Conservation (phyloP, 2,113 vertebrate genomes). For the Nycticebus coucang region DNA sequence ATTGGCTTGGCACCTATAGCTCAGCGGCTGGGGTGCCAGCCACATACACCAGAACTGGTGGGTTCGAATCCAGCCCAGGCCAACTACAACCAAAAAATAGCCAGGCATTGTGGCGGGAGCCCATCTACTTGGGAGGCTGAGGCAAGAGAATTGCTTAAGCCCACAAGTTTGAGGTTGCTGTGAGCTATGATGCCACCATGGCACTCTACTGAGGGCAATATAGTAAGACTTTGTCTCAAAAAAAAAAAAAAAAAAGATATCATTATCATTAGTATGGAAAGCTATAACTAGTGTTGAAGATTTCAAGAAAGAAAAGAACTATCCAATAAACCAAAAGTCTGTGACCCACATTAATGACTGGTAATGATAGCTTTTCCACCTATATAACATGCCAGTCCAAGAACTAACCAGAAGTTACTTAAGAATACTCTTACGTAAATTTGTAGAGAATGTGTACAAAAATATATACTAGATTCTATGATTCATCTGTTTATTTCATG, state of each 20-base stretch:
- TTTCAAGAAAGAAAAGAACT: slow-evolving; percentile 57
- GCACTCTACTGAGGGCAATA: no score
- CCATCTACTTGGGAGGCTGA: no score
- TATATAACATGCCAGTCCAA: slow-evolving; percentile 79
- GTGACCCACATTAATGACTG: slow-evolving; percentile 81
- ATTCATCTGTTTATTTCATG: neutral
- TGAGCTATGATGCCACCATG: no score
- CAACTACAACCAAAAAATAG: no score
- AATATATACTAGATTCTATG: neutral
- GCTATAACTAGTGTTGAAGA: neutral
- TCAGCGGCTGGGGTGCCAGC: no score
- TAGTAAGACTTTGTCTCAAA: no score
- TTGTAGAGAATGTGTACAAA: slow-evolving; percentile 31
- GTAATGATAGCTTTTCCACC: slow-evolving; percentile 83
- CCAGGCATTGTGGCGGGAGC: no score
- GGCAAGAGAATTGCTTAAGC: no score
- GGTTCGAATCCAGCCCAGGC: no score
- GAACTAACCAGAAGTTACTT: slow-evolving; percentile 88
- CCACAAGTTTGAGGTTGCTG: no score
- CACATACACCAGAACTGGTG: no score
- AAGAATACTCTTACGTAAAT: slow-evolving; percentile 11
- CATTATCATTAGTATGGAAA: slow-evolving; percentile 16
- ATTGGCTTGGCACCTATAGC: neutral
- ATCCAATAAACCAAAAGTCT: slow-evolving; percentile 71
- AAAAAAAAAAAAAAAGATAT: no score